A percentile compares a stretch with the other conserved stretches of the same genome.
These are phyloP conservation scores for Sebastes taczanowskii DNA, from an alignment of 2,797 vertebrate genomes.

Conservation along the genomic window DNA sequence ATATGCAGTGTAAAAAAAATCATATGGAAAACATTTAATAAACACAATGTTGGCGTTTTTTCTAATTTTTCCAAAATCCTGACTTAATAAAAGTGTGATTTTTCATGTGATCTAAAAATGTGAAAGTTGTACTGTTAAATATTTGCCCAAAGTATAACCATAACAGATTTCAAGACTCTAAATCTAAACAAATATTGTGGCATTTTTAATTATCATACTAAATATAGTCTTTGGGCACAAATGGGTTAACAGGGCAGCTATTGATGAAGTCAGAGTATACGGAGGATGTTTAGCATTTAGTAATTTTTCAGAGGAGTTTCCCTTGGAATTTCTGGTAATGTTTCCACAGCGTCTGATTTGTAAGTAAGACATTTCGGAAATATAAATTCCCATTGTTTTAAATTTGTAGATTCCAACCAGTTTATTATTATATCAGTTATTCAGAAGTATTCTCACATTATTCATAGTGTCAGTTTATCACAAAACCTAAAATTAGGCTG, in stretches of 20 bases:
- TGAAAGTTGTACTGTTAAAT: no score
- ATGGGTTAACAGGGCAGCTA: not conserved
- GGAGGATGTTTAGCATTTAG: not conserved
- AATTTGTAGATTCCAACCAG: not conserved
- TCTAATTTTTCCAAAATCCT: no score
- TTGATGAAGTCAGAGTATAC: not conserved
- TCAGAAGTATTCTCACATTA: conserved; percentile 8
- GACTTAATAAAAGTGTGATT: no score
- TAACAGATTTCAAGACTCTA: no score
- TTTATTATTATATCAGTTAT: not conserved
- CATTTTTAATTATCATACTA: no score
- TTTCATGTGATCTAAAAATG: no score
- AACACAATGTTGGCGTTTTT: no score
- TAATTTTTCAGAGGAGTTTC: not conserved
- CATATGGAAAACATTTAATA: no score
- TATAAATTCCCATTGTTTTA: not conserved
- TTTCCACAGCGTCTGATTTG: not conserved
- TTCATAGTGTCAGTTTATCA: conserved; percentile 7
- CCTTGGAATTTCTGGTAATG: not conserved
- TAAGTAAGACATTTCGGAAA: not conserved
- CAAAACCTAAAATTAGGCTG: conserved; percentile 27
- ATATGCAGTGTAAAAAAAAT: no score
- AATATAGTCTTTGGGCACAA: no score
- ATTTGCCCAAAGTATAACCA: no score
- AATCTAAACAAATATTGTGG: no score